phyloP scores from a whole-genome alignment of 2,888 invertebrate genomes.

The Bugulina stolonifera region DNA sequence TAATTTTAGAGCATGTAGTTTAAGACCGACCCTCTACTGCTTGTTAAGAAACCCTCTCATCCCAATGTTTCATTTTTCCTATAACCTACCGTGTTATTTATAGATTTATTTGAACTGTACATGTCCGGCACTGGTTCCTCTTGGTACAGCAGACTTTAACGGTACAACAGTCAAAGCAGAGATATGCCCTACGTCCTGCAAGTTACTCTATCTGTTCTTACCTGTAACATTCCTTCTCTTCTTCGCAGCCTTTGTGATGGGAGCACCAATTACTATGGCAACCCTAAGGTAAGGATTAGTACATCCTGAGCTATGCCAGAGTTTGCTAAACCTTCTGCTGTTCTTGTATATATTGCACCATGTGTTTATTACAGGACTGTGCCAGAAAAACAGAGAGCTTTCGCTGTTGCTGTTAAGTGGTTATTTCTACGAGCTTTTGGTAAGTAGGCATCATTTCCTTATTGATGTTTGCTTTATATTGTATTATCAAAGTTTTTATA shows the following conservation, averaged over 20 bases:
- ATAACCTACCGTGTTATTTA: background rate
- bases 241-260: constrained; percentile 27
- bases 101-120: background rate
- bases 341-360: too few relatives aligned
- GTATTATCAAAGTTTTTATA: too few relatives aligned
- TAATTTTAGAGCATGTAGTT: too few relatives aligned
- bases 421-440: constrained; percentile 16
- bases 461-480: too few relatives aligned
- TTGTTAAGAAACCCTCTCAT: too few relatives aligned
- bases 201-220: constrained; percentile 26
- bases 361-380: constrained; percentile 7
- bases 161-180: background rate
- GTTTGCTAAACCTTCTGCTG: too few relatives aligned
- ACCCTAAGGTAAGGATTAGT: constrained; percentile 26
- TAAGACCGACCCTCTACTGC: too few relatives aligned
- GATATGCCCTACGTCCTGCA: constrained; percentile 26
- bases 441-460: too few relatives aligned
- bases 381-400: constrained; percentile 20
- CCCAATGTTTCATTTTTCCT: too few relatives aligned
- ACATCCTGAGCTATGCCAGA: too few relatives aligned
- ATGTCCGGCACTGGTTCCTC: background rate
- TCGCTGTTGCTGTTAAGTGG: constrained; percentile 13
- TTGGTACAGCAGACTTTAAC: background rate
- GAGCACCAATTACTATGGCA: constrained; percentile 10
- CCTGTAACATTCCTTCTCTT: constrained; percentile 27